phyloP scores from a whole-genome alignment of 2,888 invertebrate species.

The Elegia similella region DNA sequence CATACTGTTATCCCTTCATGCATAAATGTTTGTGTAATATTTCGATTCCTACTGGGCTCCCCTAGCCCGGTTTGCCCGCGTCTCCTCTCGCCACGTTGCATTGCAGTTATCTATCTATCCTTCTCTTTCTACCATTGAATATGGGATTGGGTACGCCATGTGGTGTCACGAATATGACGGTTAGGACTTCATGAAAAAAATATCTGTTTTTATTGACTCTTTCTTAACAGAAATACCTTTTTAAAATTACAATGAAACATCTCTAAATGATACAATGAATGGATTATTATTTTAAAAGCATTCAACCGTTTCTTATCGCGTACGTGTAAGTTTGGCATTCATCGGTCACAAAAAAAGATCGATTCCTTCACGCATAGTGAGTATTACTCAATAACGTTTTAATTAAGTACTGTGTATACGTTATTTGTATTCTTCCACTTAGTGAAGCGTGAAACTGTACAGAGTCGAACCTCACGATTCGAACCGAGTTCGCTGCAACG shows the following conservation, averaged over 20 bases:
- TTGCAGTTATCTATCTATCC: slow-evolving; percentile 42
- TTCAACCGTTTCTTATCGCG: neutral
- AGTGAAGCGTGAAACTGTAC: slow-evolving; percentile 67
- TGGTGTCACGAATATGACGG: slow-evolving; percentile 20
- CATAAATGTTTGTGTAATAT: slow-evolving; percentile 77
- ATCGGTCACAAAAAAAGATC: neutral
- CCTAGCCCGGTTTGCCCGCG: slow-evolving; percentile 33
- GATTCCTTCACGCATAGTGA: neutral
- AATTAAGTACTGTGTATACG: slow-evolving; percentile 7
- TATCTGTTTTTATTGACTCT: too few relatives aligned
- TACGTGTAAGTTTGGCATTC: neutral
- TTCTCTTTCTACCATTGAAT: slow-evolving; percentile 58
- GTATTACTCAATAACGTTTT: slow-evolving; percentile 3
- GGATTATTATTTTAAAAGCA: neutral
- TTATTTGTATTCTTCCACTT: slow-evolving; percentile 52
- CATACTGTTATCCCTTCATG: slow-evolving; percentile 75
- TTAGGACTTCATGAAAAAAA: slow-evolving; percentile 18
- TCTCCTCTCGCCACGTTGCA: slow-evolving; percentile 47
- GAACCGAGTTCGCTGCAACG: slow-evolving; percentile 26
- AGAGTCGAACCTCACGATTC: slow-evolving; percentile 53
- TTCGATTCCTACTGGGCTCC: slow-evolving; percentile 54
- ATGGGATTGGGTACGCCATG: slow-evolving; percentile 36
- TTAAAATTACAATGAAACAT: neutral
- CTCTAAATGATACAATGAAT: neutral
- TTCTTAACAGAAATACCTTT: neutral